Evolutionary conservation across 1,140 invertebrate species (phyloP).

Genomic region (Drosophila malerkotliana): DNA sequence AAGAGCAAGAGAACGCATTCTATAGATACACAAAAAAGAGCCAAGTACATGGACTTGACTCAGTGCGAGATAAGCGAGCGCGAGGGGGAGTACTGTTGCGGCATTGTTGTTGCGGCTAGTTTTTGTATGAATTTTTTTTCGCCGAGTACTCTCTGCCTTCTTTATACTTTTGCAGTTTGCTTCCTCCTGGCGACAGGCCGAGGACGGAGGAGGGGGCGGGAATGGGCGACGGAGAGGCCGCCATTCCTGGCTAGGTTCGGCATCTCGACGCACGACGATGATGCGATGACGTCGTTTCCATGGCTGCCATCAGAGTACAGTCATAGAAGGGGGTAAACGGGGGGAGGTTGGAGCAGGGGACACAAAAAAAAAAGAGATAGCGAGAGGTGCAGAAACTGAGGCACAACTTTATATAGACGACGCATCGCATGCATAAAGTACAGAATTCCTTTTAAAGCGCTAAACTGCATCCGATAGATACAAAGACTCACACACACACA

Average conservation of each 20-base stretch:
- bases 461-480: slow-evolving; percentile 79
- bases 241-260: slow-evolving; percentile 48
- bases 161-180: slow-evolving; percentile 18
- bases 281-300: slow-evolving; percentile 74
- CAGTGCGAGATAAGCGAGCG: slow-evolving; percentile 28
- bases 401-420: slow-evolving; percentile 61
- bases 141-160: slow-evolving; percentile 4
- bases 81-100: slow-evolving; percentile 10
- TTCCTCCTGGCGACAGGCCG: slow-evolving; percentile 1
- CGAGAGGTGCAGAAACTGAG: slow-evolving; percentile 11
- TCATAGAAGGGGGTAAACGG: slow-evolving; percentile 50
- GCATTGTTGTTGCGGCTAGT: slow-evolving; percentile 54
- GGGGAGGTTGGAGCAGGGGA: neutral
- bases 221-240: slow-evolving; percentile 22
- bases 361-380: neutral
- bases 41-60: slow-evolving; percentile 62
- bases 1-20: slow-evolving; percentile 39
- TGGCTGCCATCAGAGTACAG: slow-evolving; percentile 61
- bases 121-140: slow-evolving; percentile 22
- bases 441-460: slow-evolving; percentile 80
- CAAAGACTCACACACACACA: slow-evolving; percentile 49
- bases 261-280: slow-evolving; percentile 48
- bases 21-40: slow-evolving; percentile 56
- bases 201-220: slow-evolving; percentile 2
- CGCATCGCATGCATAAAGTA: slow-evolving; percentile 76